Conservation (phyloP, 2,797 vertebrate species). For the Anabacerthia variegaticeps region DNA sequence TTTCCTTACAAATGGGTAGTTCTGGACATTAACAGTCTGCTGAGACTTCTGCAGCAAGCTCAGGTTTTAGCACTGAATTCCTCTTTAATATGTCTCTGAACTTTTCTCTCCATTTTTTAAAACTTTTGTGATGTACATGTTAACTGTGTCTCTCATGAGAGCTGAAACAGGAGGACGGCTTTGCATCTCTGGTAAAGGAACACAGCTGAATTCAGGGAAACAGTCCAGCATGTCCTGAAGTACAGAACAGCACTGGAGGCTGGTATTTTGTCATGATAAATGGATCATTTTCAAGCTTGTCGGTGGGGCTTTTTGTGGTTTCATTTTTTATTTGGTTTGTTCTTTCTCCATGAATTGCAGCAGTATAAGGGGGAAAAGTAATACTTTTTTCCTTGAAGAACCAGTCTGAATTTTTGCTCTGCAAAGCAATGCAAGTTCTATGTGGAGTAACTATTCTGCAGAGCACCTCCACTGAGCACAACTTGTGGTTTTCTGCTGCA, state of each 20-base stretch:
- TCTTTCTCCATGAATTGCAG: background rate
- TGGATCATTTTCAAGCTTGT: background rate
- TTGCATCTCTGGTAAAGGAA: background rate
- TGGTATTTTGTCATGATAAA: background rate
- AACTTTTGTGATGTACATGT: background rate
- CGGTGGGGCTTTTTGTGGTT: background rate
- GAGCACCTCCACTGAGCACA: background rate
- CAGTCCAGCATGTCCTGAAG: background rate
- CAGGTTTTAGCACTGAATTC: background rate
- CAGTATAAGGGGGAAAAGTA: background rate
- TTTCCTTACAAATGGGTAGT: background rate
- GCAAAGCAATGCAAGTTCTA: background rate
- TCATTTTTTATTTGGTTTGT: background rate
- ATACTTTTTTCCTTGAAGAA: background rate
- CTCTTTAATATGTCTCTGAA: background rate
- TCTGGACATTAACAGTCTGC: constrained; percentile 2
- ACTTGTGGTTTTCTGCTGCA: background rate
- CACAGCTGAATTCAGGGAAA: background rate
- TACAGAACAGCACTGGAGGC: background rate
- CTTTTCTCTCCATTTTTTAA: background rate
- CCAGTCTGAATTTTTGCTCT: background rate
- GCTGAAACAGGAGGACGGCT: background rate
- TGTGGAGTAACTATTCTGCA: background rate
- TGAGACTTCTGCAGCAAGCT: background rate
- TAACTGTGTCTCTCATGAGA: background rate